These are phyloP conservation scores for Paraescarpia echinospica DNA, from an alignment of 1,140 invertebrate genomes.

Conservation along the genomic window DNA sequence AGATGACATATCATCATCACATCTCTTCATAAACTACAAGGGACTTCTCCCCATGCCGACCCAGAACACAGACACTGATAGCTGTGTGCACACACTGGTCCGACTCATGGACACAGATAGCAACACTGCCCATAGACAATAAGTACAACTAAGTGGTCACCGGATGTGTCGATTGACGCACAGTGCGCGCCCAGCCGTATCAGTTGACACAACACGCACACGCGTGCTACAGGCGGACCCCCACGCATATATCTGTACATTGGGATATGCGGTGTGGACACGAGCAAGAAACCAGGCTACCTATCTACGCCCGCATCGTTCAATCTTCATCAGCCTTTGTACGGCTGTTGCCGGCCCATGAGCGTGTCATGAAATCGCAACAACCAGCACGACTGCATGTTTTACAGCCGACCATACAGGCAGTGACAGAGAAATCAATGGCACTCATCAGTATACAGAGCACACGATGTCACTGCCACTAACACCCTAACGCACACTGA, in stretches of 20 bases:
- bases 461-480: background rate
- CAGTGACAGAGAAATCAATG: constrained; percentile 1
- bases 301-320: background rate
- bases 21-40: background rate
- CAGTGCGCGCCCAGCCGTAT: background rate
- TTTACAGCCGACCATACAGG: background rate
- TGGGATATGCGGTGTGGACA: background rate
- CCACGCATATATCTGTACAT: background rate
- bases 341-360: background rate
- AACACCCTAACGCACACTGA: background rate
- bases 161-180: background rate
- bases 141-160: background rate
- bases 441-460: background rate
- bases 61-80: background rate
- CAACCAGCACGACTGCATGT: background rate
- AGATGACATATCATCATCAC: background rate
- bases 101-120: background rate
- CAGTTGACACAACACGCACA: background rate
- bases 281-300: background rate
- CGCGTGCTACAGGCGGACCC: background rate
- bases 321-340: background rate
- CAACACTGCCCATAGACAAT: background rate
- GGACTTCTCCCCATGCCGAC: background rate
- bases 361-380: background rate
- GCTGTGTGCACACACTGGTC: background rate